Percentiles rank a stretch among this genome's conserved stretches.
phyloP scores from a whole-genome alignment of 1,140 invertebrate species.

The Aphaenogaster floridana region DNA sequence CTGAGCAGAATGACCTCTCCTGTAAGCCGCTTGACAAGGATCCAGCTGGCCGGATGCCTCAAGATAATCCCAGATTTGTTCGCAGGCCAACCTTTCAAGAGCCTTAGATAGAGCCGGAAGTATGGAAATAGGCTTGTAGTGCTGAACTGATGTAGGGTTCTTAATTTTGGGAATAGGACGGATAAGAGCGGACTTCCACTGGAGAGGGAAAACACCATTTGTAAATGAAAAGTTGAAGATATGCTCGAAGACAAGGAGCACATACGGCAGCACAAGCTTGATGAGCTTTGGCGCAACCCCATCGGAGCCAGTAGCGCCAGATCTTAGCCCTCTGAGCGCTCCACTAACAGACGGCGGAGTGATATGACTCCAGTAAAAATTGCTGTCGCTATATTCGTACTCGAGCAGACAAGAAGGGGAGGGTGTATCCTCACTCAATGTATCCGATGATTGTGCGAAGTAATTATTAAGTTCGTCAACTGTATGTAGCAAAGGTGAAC shows the following conservation, averaged over 20 bases:
- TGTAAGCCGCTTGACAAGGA: not conserved
- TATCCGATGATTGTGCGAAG: no score
- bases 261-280: no score
- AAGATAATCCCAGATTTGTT: not conserved
- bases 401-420: no score
- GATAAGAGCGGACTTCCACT: not conserved
- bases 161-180: not conserved
- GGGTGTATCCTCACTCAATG: no score
- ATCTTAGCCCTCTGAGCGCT: no score
- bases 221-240: not conserved
- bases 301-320: no score
- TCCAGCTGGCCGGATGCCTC: not conserved
- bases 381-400: no score
- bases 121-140: not conserved
- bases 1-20: not conserved
- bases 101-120: not conserved
- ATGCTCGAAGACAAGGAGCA: not conserved
- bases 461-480: no score
- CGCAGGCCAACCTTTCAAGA: not conserved
- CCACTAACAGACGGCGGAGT: no score
- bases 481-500: no score
- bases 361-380: no score
- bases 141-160: not conserved
- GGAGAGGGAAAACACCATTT: not conserved
- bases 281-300: no score